Percentiles rank a stretch among this genome's conserved stretches.
phyloP scores from a whole-genome alignment of 53 echinoderm and acorn worm genomes.

The Pentamera pediparva region DNA sequence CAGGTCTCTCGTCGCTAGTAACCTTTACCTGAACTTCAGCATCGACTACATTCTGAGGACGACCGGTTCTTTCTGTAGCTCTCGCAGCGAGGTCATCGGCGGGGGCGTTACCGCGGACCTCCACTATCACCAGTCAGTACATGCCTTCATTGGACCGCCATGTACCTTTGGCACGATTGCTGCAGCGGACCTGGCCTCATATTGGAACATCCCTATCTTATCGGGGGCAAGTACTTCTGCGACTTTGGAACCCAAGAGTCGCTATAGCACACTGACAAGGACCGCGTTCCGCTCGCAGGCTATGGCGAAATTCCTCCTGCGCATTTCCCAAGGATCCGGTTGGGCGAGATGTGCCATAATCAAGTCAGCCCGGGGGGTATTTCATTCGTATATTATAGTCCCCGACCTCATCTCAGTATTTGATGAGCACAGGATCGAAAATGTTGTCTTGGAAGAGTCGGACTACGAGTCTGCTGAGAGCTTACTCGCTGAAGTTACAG shows the following conservation, averaged over 20 bases:
- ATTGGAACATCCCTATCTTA: conserved; percentile 58
- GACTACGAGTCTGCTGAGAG: conserved; percentile 18
- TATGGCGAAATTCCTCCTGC: not conserved
- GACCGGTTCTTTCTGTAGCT: not conserved
- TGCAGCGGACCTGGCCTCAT: conserved; percentile 46
- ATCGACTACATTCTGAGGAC: not conserved
- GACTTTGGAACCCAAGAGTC: conserved; percentile 17
- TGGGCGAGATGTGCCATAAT: conserved; percentile 28
- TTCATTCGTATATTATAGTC: conserved; percentile 2
- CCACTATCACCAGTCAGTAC: not conserved
- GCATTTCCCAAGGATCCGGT: not conserved
- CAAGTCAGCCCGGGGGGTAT: not conserved
- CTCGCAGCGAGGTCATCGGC: not conserved
- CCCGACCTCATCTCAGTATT: conserved; percentile 12
- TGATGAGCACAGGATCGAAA: not conserved
- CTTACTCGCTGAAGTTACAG: conserved; percentile 18
- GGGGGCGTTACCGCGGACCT: conserved; percentile 21
- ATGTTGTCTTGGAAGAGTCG: conserved; percentile 9
- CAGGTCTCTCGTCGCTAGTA: not conserved
- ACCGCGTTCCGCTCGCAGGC: conserved; percentile 25
- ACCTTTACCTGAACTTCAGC: not conserved
- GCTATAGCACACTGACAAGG: conserved; percentile 42
- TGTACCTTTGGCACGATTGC: conserved; percentile 28
- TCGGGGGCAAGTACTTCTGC: conserved; percentile 32
- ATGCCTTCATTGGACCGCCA: conserved; percentile 49